Base-by-base conservation (phyloP, 1,140 invertebrate genomes). In the Bathynomus jamesi region DNA sequence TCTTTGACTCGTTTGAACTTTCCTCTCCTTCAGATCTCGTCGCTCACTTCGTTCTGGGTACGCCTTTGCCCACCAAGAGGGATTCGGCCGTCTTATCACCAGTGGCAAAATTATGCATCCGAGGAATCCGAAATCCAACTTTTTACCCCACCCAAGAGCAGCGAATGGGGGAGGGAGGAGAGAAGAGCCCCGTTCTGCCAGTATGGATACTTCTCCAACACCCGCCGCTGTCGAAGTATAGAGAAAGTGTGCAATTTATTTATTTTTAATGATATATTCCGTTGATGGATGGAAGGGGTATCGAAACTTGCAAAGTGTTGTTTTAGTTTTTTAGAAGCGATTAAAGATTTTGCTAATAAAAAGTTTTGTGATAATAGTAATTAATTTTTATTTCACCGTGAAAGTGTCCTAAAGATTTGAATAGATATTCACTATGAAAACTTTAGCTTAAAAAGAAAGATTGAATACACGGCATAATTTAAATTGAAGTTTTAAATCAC, bases 31-130 rank as follows among this genome's bases (percentile, higher is more conserved):
- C 70, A 77, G 76, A 61, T 77, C 76, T 4, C 86, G 94, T 28
- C 88, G 94, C 66, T 97, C 94, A 4, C 87, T 98, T 60, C 89
- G 96, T 17, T 98, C 95, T 0, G 96, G 96, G 40, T 99, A 99
- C 82, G 97, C 97, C 1, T 99, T 99, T 84, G 94, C 97, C 30
- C 97, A 99, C 84, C 87, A 89, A 79, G 93, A 97, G 86, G 96
- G 97, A 78, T 99, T 99, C 84, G 97, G 96, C 46, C 87, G 95
- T 8, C 89, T 99, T 27, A 99, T 99, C 79, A 98, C 95, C 4
- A 97, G 94, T 40, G 97, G 97, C 46, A 96, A 96, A 83, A 96
- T 98, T 78, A 98, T 98, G 94, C 87, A 90, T n/a, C 78, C 74
- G 5, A 67, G 69, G 25, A 71, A 73, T 53, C 71, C 66, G 13